Conservation (phyloP, 2,113 vertebrate species). For the Dipodomys ordii region DNA sequence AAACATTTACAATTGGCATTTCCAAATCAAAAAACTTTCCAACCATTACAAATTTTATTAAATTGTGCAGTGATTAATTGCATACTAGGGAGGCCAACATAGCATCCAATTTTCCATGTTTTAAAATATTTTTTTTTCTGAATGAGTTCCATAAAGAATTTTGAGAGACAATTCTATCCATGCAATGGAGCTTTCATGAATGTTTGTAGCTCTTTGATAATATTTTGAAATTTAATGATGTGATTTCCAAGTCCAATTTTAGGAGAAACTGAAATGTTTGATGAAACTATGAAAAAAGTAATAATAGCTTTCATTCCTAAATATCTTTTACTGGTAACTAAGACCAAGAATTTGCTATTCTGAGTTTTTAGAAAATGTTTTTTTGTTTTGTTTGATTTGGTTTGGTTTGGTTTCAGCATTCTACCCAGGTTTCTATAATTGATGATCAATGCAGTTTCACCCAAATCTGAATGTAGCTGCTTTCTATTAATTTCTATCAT, state of each 20-base stretch:
- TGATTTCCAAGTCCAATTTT: not conserved
- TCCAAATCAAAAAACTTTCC: not conserved
- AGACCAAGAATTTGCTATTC: not conserved
- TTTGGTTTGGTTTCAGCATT: not conserved
- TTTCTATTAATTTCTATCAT: not conserved
- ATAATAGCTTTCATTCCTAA: not conserved
- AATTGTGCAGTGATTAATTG: constrained; percentile 42
- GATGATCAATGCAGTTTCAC: not conserved
- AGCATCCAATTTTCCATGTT: not conserved
- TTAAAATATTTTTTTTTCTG: constrained; percentile 25
- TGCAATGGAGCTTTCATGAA: not conserved
- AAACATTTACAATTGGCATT: constrained; percentile 61
- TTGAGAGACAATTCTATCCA: not conserved
- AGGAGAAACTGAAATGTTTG: not conserved
- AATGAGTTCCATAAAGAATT: not conserved
- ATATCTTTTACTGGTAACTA: not conserved
- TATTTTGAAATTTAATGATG: not conserved
- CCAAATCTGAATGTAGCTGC: not conserved
- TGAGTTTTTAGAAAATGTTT: not conserved
- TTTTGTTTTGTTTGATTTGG: not conserved
- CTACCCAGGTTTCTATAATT: not conserved
- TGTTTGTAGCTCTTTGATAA: not conserved
- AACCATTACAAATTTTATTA: not conserved
- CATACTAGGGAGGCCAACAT: not conserved
- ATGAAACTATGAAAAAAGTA: not conserved